These are phyloP conservation scores for Crepidodera aurea DNA, from an alignment of 2,888 invertebrate genomes.

Conservation along the genomic window DNA sequence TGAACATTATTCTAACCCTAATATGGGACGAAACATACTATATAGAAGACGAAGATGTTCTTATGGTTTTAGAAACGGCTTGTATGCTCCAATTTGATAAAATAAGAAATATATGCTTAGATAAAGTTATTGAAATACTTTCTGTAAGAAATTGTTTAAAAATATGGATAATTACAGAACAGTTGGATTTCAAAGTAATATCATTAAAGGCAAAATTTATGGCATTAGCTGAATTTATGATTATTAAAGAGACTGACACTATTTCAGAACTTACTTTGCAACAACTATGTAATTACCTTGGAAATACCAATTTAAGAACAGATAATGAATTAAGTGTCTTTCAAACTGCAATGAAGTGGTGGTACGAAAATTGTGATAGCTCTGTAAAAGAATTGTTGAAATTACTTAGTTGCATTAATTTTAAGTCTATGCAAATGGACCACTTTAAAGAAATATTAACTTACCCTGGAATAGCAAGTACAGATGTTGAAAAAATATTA, in stretches of 20 bases:
- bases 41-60: slow-evolving; percentile 51
- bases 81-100: slow-evolving; percentile 60
- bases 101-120: slow-evolving; percentile 51
- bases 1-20: slow-evolving; percentile 56
- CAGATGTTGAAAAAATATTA: slow-evolving; percentile 47
- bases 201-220: slow-evolving; percentile 56
- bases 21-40: slow-evolving; percentile 49
- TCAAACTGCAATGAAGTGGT: slow-evolving; percentile 58
- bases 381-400: slow-evolving; percentile 44
- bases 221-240: slow-evolving; percentile 53
- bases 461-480: slow-evolving; percentile 50
- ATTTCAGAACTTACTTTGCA: slow-evolving; percentile 52
- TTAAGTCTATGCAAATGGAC: slow-evolving; percentile 41
- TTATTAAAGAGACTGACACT: slow-evolving; percentile 50
- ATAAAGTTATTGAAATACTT: slow-evolving; percentile 46
- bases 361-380: slow-evolving; percentile 49
- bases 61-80: slow-evolving; percentile 56
- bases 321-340: slow-evolving; percentile 57
- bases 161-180: slow-evolving; percentile 55
- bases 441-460: slow-evolving; percentile 52
- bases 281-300: slow-evolving; percentile 56
- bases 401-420: slow-evolving; percentile 55
- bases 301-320: slow-evolving; percentile 48
- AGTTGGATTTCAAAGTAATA: slow-evolving; percentile 51
- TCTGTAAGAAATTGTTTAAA: slow-evolving; percentile 52